Evolutionary conservation across 1,140 invertebrate genomes (phyloP).

Genomic region (Bombyx mori): DNA sequence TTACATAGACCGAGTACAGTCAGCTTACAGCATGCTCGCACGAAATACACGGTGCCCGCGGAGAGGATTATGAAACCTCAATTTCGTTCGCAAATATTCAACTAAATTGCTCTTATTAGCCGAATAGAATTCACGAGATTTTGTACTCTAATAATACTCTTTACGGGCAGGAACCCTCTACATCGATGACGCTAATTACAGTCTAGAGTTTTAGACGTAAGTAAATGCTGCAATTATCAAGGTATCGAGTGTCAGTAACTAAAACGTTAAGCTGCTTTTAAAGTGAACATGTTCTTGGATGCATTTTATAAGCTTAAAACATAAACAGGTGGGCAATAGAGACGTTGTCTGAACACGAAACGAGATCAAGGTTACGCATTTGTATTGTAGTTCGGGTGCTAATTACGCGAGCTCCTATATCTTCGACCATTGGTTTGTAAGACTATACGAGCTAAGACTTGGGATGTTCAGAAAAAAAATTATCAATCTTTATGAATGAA

Average conservation of each 20-base stretch:
- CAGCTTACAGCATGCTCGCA: neutral
- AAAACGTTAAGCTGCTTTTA: conserved; percentile 8
- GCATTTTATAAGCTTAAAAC: conserved; percentile 21
- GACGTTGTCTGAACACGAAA: conserved; percentile 25
- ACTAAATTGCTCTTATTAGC: conserved; percentile 21
- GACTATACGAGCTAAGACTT: too few species aligned
- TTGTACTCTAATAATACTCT: conserved; percentile 7
- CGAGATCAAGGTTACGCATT: conserved; percentile 46
- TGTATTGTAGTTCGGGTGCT: conserved; percentile 41
- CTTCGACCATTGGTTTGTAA: conserved; percentile 7
- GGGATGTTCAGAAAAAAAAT: too few species aligned
- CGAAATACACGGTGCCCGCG: conserved; percentile 1
- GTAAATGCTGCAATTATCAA: conserved; percentile 6
- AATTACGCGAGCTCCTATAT: conserved; percentile 38
- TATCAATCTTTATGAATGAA: too few species aligned
- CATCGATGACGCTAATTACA: conserved; percentile 12
- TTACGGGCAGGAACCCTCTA: neutral
- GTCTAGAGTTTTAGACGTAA: neutral
- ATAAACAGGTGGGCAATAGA: conserved; percentile 34
- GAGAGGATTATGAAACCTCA: conserved; percentile 19
- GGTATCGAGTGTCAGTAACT: conserved; percentile 5
- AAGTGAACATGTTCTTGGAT: conserved; percentile 10
- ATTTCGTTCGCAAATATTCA: conserved; percentile 18
- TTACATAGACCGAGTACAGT: conserved; percentile 1
- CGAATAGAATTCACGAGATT: conserved; percentile 12